These are phyloP conservation scores for Drosophila dives DNA, from an alignment of 2,888 invertebrate species.

Conservation along the genomic window DNA sequence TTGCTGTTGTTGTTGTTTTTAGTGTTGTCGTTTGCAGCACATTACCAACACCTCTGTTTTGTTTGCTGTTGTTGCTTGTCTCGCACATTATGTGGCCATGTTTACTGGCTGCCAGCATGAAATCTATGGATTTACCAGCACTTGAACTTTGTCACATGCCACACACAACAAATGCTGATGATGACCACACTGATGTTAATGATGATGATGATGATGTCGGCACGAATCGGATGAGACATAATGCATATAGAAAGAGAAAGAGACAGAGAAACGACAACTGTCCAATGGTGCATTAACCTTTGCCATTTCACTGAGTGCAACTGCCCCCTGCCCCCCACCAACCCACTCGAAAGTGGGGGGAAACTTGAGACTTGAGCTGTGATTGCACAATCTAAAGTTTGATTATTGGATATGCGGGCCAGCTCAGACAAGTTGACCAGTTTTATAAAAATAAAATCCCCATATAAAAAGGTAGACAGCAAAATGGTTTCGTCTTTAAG, in stretches of 20 bases:
- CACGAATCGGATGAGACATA: conserved; percentile 51
- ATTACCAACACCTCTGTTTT: conserved; percentile 70
- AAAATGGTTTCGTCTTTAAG: not conserved
- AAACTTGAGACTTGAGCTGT: conserved; percentile 17
- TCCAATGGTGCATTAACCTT: conserved; percentile 74
- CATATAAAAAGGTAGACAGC: not conserved
- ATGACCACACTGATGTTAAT: conserved; percentile 22
- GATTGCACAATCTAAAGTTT: conserved; percentile 33
- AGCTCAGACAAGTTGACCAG: not conserved
- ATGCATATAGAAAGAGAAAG: conserved; percentile 11
- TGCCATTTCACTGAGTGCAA: conserved; percentile 55
- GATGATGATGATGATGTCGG: conserved; percentile 57
- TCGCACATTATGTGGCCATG: conserved; percentile 79
- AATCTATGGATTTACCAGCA: conserved; percentile 84
- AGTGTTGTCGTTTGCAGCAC: conserved; percentile 51
- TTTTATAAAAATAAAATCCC: not conserved
- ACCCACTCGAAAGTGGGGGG: conserved; percentile 7
- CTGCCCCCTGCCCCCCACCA: conserved; percentile 3
- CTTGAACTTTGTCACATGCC: conserved; percentile 83
- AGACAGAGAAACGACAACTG: conserved; percentile 42
- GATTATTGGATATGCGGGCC: conserved; percentile 2
- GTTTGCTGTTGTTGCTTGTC: conserved; percentile 56
- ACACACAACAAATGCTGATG: conserved; percentile 12
- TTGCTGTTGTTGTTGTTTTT: conserved; percentile 22
- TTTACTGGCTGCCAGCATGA: conserved; percentile 75